Evolutionary conservation across 2,797 vertebrate genomes (phyloP).

Genomic region (Sarcophilus harrisii): DNA sequence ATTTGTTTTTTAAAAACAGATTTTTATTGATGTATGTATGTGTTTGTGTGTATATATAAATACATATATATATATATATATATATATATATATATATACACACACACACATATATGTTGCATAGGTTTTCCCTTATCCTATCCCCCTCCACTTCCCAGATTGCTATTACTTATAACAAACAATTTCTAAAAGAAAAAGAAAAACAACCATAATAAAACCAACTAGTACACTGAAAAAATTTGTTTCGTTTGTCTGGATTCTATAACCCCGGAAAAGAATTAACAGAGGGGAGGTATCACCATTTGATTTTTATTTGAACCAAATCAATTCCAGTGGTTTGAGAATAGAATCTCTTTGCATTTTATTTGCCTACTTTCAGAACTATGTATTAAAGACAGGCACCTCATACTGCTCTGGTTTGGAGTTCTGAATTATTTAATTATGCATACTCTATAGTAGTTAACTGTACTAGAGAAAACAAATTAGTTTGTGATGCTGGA

Average conservation of each 20-base stretch:
- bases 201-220: neutral
- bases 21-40: neutral
- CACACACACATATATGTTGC: neutral
- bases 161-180: neutral
- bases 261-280: neutral
- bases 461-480: slow-evolving; percentile 44
- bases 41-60: neutral
- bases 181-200: neutral
- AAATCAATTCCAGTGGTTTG: neutral
- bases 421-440: slow-evolving; percentile 69
- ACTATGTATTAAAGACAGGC: neutral
- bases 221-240: neutral
- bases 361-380: slow-evolving; percentile 55
- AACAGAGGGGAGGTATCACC: neutral
- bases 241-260: neutral
- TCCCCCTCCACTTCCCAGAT: neutral
- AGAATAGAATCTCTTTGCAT: slow-evolving; percentile 43
- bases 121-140: neutral
- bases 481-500: slow-evolving; percentile 78
- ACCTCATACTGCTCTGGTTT: slow-evolving; percentile 57
- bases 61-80: too few relatives aligned
- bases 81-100: too few relatives aligned
- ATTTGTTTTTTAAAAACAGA: neutral
- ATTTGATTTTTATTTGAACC: neutral
- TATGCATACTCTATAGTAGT: slow-evolving; percentile 44